Base-by-base conservation (phyloP, 2,797 vertebrate genomes). In the Xenopus petersii region DNA sequence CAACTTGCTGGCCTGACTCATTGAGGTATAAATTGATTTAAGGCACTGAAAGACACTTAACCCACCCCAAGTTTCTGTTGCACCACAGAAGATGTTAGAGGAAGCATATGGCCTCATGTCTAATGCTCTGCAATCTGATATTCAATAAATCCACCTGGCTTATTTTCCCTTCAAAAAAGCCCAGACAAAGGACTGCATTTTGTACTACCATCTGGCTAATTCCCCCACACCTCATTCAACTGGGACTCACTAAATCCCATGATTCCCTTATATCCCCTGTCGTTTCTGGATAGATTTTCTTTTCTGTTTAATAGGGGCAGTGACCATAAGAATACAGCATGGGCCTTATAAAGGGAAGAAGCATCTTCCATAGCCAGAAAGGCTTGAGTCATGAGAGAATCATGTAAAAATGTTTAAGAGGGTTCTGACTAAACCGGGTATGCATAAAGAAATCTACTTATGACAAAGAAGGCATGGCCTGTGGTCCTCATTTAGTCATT, bases 61-160 rank as follows among this genome's bases (percentile, higher is more conserved):
- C 55, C 59, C 16, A 5, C 21, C 64, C n/a, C n/a, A 26, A 16
- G 17, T 10, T 51, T 26, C 21, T 51, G 64, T 30, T 51, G 17
- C 64, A 67, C 46, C n/a, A 12, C 61, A 10, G 66, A 36, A 13
- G 49, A 51, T 55, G 49, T 55, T 15, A n/a, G 12, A 67, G 13
- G 24, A 36, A 56, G 66, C 66, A 55, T 33, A 67, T 12, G 24
- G 55, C 67, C 67, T 54, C 60, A 54, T 17, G 26, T 64, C 47
- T 63, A 36, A 33, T 15, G 13, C 47, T 15, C 24, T 33, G 59
- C 21, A 71, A 75, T 80, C 78, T 81, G 72, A 83, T 81, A 68
- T 58, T 81, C 84, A 81, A 80, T 85, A 85, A 84, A 80, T 81
- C 80, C 82, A 86, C 84, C 83, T 85, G 84, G 58, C 77, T 75